Evolutionary conservation across 2,797 vertebrate species (phyloP), one percentile per base, ranked within the genome.

Genomic region (Hephaestus fuliginosus): DNA sequence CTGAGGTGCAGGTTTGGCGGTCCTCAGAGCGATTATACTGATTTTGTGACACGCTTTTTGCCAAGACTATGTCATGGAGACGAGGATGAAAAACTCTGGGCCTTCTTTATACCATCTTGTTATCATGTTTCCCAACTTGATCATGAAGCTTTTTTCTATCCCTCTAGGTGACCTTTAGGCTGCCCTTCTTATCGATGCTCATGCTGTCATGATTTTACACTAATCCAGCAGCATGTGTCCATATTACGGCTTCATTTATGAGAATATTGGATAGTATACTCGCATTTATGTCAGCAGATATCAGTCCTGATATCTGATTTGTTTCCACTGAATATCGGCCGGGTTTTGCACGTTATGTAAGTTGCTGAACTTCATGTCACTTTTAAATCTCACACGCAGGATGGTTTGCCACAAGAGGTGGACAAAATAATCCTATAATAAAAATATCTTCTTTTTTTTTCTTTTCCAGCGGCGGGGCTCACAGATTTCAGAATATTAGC

Each of bases 401-500:
- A 46, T 14, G 18, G 4, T 44, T 70, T 5, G 2, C 52, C 7
- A 58, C n/a, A 30, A 60, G 60, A 76, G n/a, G 3, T 51, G 36
- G 56, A 81, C 67, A 64, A 53, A 53, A 77, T 25, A 57, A 52
- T 62, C 9, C 22, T 1, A 61, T 74, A 64, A 81, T 46, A 56
- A 60, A 84, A 61, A 66, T 5, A n/a, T 68, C 3, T 56, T 5
- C 82, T 70, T 89, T 39, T 39, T 70, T 89, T 33, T 33, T 5
- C 8, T 39, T 39, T 91, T 88, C 76, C 86, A 90, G 68, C 90
- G 88, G 87, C 79, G 3, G 85, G 85, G 76, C 70, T 86, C 53
- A 57, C 44, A 77, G 84, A 81, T 61, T 55, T 76, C 61, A 75
- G 57, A 89, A 85, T 87, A 78, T 86, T 84, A 80, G 30, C 66